Conservation (phyloP, 2,888 invertebrate species). For the Gymnoscelis rufifasciata region DNA sequence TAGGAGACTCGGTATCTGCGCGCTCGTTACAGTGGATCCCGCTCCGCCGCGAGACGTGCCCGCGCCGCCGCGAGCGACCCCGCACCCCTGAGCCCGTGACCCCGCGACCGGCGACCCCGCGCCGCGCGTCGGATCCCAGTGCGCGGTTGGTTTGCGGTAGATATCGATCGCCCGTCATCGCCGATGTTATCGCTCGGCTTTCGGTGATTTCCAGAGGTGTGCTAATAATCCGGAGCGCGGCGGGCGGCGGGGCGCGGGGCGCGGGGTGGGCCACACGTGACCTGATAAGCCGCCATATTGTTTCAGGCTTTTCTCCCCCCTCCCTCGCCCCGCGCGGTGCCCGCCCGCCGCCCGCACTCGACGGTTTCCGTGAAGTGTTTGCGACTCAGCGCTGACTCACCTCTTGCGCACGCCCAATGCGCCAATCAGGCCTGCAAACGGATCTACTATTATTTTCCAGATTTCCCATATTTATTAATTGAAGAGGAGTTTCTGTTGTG, state of each 20-base stretch:
- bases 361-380: constrained; percentile 36
- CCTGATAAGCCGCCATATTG: constrained; percentile 69
- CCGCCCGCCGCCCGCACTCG: constrained; percentile 25
- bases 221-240: constrained; percentile 53
- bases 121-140: not conserved
- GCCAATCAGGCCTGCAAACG: too few relatives aligned
- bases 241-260: constrained; percentile 27
- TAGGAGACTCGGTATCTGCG: constrained; percentile 59
- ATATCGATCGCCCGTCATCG: constrained; percentile 67
- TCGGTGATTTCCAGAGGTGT: constrained; percentile 69
- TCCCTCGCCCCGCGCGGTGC: constrained; percentile 14
- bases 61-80: too few relatives aligned
- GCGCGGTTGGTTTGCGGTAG: constrained; percentile 45
- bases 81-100: too few relatives aligned
- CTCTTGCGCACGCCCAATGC: too few relatives aligned
- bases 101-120: too few relatives aligned
- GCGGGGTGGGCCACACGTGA: constrained; percentile 46
- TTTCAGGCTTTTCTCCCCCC: constrained; percentile 42
- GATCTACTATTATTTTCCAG: too few relatives aligned
- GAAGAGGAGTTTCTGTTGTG: too few relatives aligned
- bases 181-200: constrained; percentile 74
- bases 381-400: constrained; percentile 24
- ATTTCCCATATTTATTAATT: too few relatives aligned
- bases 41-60: constrained; percentile 14
- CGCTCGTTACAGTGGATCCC: constrained; percentile 47